Evolutionary conservation across 2,113 vertebrate species (phyloP).

Genomic region (Ardeotis arabs): DNA sequence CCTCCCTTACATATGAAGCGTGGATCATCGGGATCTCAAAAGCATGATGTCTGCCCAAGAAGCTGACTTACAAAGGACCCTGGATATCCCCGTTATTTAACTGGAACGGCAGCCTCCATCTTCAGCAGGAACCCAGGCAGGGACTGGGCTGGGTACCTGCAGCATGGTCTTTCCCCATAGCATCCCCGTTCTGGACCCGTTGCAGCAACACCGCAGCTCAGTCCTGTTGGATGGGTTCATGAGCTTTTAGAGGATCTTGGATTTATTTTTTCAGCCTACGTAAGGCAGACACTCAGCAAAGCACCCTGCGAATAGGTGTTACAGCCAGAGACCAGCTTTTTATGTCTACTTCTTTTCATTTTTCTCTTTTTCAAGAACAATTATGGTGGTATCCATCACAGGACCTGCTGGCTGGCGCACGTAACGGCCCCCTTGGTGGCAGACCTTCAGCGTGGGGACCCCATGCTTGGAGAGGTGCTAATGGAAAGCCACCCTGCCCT

Average conservation of each 20-base stretch:
- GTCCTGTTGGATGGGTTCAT: background rate
- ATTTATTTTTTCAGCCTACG: background rate
- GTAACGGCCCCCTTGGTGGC: background rate
- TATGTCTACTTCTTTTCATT: background rate
- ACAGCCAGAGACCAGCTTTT: background rate
- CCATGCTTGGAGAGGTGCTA: background rate
- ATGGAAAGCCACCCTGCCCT: background rate
- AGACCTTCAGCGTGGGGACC: background rate
- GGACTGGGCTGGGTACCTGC: background rate
- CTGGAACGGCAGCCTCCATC: background rate
- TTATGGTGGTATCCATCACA: background rate
- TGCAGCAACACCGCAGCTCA: background rate
- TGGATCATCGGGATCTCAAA: background rate
- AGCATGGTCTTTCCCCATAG: background rate
- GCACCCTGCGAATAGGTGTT: background rate
- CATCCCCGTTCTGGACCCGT: background rate
- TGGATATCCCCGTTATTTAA: background rate
- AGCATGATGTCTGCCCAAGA: background rate
- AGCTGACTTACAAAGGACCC: background rate
- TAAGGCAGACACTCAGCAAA: background rate
- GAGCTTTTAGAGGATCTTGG: background rate
- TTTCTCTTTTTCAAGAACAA: background rate
- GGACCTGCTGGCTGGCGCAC: background rate
- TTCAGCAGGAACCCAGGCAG: background rate
- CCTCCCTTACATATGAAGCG: background rate